Evolutionary conservation across 2,797 vertebrate genomes (phyloP).

Genomic region (Leontocebus nigricollis): DNA sequence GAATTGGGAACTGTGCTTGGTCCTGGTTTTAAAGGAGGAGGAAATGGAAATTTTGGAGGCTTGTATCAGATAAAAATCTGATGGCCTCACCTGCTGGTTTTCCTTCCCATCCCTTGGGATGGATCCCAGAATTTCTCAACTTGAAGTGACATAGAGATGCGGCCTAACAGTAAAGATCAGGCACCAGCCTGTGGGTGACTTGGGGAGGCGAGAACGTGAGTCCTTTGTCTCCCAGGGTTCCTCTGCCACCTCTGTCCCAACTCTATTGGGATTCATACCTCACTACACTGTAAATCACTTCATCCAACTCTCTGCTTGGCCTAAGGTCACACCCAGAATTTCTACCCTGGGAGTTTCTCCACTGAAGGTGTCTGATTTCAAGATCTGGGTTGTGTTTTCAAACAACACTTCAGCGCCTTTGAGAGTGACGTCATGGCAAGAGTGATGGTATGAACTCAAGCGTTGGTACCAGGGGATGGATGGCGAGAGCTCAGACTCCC

Average conservation of each 20-base stretch:
- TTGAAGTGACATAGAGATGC: background rate
- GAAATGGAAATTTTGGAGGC: background rate
- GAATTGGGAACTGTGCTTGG: background rate
- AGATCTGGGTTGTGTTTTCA: conserved; percentile 43
- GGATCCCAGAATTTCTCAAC: background rate
- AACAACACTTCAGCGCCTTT: conserved; percentile 33
- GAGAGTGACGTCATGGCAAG: conserved; percentile 55
- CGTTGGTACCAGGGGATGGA: background rate
- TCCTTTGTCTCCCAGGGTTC: background rate
- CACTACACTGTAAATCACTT: background rate
- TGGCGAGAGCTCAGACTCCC: background rate
- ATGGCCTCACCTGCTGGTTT: background rate
- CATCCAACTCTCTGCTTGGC: conserved; percentile 12
- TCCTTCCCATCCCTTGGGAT: accelerated
- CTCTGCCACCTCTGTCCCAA: background rate
- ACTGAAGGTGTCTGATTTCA: conserved; percentile 32
- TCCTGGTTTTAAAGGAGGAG: background rate
- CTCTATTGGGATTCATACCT: background rate
- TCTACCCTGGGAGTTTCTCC: background rate
- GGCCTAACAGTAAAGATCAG: background rate
- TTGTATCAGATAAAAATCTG: background rate
- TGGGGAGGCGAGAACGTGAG: background rate
- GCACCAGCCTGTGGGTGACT: background rate
- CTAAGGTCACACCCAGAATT: background rate
- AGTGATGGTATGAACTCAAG: background rate